Evolutionary conservation across 2,888 invertebrate species (phyloP).

Genomic region (Cenopis cana): DNA sequence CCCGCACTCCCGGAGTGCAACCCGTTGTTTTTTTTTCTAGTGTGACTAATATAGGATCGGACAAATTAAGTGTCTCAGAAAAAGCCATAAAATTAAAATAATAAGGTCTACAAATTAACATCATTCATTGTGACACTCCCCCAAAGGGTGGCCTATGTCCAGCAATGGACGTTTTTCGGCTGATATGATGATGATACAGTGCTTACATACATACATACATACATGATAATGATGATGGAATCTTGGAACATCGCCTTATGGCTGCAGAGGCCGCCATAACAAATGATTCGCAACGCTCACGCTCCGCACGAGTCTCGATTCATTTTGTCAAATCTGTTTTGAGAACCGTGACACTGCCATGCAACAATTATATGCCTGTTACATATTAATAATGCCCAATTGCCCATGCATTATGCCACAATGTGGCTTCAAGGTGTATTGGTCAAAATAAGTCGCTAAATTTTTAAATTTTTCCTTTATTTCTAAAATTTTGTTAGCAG

Average conservation of each 20-base stretch:
- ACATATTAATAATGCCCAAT: constrained; percentile 37
- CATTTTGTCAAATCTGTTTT: constrained; percentile 42
- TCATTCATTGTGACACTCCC: too few relatives aligned
- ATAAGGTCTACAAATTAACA: too few relatives aligned
- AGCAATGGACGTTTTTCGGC: too few relatives aligned
- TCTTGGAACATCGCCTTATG: not conserved
- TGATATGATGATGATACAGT: too few relatives aligned
- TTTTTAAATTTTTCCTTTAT: not conserved
- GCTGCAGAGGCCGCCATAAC: constrained; percentile 25
- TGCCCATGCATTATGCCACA: constrained; percentile 31
- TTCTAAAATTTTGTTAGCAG: constrained; percentile 3
- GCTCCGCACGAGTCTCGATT: constrained; percentile 18
- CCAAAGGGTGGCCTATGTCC: too few relatives aligned
- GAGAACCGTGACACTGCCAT: constrained; percentile 32
- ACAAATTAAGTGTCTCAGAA: too few relatives aligned
- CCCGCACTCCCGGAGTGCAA: too few relatives aligned
- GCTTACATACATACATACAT: too few relatives aligned
- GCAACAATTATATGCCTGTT: constrained; percentile 41
- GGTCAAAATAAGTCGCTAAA: not conserved
- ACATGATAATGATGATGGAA: not conserved
- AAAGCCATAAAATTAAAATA: too few relatives aligned
- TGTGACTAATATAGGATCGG: too few relatives aligned
- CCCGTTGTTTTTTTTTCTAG: too few relatives aligned
- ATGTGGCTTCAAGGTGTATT: constrained; percentile 20
- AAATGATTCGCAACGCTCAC: constrained; percentile 31